Evolutionary conservation across 2,888 invertebrate genomes (phyloP), one percentile per base, ranked within the genome.

Genomic region (Orchesellides sinensis): DNA sequence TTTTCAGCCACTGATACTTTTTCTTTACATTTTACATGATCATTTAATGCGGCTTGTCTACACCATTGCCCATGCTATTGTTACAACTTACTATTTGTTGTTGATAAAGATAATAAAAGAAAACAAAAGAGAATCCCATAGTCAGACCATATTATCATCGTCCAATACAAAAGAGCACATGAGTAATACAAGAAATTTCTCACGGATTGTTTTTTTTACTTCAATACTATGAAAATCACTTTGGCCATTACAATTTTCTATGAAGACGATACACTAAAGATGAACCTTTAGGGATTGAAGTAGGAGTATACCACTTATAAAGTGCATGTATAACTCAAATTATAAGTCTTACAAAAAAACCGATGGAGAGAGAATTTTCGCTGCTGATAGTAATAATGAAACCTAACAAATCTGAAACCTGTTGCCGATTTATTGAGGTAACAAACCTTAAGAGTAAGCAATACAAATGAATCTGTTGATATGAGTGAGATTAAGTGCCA

Each of bases 351-450:
- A n/a, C n/a, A n/a, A n/a, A n/a, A n/a, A n/a, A n/a, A 5, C 32
- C 5, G 32, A 32, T 32, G 6, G 10, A 32, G 10, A 8, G n/a
- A 40, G 40, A 14, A 40, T 40, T 40, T 40, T 10, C 40, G 2
- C n/a, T 40, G 10, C 4, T 40, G 40, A n/a, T n/a, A n/a, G 40
- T 8, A 40, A 40, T 40, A 8, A 40, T 40, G 40, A 63, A 66
- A 25, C n/a, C n/a, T n/a, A 49, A 17, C 49, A 32, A 59, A 59
- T n/a, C n/a, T 29, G 59, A 59, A 70, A 70, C 69, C 69, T 70
- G 69, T 70, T 70, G 56, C 69, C 29, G 69, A 70, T 52, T 59
- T 70, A 54, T 70, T 70, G 56, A 49, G 69, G 56, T 25, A 70
- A 70, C 54, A 68, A 25, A 52, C 6, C 29, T 14, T 10, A n/a